Evolutionary conservation across 1,140 invertebrate species (phyloP).

Genomic region (Drepana arcuata): DNA sequence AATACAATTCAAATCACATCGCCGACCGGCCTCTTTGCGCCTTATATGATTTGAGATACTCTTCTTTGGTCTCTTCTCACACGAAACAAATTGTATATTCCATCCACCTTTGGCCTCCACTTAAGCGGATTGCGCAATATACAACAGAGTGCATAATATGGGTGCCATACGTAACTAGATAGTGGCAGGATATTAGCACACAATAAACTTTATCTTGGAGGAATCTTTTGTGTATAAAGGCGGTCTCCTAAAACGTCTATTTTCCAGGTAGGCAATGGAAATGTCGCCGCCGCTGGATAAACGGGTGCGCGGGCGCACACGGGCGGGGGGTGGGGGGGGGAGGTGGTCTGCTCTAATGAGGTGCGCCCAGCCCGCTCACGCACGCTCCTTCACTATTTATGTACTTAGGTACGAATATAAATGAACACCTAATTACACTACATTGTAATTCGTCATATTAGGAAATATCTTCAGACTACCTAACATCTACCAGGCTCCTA

Average conservation of each 20-base stretch:
- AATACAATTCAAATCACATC: constrained; percentile 70
- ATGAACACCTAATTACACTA: constrained; percentile 9
- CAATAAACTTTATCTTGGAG: constrained; percentile 50
- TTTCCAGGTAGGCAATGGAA: constrained; percentile 49
- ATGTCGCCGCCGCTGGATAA: constrained; percentile 41
- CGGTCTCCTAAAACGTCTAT: constrained; percentile 48
- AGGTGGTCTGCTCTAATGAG: constrained; percentile 42
- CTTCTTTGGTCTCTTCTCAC: constrained; percentile 17
- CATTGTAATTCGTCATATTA: not conserved
- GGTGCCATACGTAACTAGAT: constrained; percentile 23
- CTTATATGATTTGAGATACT: constrained; percentile 40
- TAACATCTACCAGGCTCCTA: no score
- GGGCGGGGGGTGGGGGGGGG: constrained; percentile 14
- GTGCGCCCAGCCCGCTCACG: constrained; percentile 42
- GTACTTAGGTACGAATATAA: constrained; percentile 30
- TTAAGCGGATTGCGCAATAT: constrained; percentile 7
- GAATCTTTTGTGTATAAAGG: constrained; percentile 27
- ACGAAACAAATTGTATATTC: constrained; percentile 6
- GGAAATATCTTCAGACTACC: no score
- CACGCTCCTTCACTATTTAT: constrained; percentile 32
- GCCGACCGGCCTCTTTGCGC: constrained; percentile 49
- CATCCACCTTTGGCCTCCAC: constrained; percentile 6
- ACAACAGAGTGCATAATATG: constrained; percentile 1
- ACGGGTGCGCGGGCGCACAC: constrained; percentile 40
- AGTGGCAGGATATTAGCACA: constrained; percentile 49